Base-by-base conservation (phyloP, 2,888 invertebrate species). In the Falcaria lacertinaria region DNA sequence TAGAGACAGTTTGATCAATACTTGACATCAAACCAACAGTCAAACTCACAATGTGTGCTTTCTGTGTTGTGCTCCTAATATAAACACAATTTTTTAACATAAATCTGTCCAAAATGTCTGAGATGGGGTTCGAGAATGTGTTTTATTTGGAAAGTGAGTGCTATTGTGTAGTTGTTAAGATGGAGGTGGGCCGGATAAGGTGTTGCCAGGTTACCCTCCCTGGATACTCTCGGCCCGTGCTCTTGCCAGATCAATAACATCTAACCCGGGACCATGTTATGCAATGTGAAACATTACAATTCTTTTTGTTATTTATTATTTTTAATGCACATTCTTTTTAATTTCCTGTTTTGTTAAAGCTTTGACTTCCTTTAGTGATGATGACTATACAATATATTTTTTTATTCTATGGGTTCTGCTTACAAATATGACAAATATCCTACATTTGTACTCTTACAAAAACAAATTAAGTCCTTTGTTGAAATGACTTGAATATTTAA, bases 141-240 rank as follows among this genome's bases (percentile, higher is more conserved):
- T 89, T 90, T 69, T 90, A 89, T 69, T 73, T 90, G 39, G 90
- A 90, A 67, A 90, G 90, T 90, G 74, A 90, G 90, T 89, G 73
- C 70, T 71, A 60, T 67, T 69, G 68, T 68, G 52, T 59, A 57
- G 64, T 63, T 28, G 28, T 28, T 28, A 11, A 28, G 28, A 28
- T 59, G 58, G 65, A 69, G 75, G 77, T 64, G 84, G 79, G 67
- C 50, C 41, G 51, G 81, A 80, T 74, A 80, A 80, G 83, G 83
- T 85, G 89, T 87, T 88, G 87, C 88, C 78, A 55, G 83, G 88
- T 70, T 77, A 89, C 88, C 59, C 78, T 77, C 84, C 68, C 54
- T 57, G 68, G 74, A 74, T 74, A 71, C 74, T 76, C 74, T 71
- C 75, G 65, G 64, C 70, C 71, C 64, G 61, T 68, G 70, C 72